Conservation (phyloP, 2,113 vertebrate genomes). For the Istiophorus platypterus region DNA sequence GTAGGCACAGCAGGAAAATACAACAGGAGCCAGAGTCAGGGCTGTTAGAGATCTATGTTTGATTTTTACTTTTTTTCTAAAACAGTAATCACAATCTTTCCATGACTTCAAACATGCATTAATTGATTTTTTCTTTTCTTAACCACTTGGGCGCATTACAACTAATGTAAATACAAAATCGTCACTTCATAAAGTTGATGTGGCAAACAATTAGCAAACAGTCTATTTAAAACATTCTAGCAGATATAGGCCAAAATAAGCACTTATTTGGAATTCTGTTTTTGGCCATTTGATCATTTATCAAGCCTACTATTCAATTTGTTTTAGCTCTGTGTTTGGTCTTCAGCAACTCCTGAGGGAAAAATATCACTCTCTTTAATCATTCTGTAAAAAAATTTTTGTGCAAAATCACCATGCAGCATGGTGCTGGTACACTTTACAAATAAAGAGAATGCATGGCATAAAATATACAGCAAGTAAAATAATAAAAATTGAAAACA, state of each 20-base stretch:
- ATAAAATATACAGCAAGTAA: too few relatives aligned
- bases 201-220: neutral
- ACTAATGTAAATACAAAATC: neutral
- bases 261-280: neutral
- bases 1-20: neutral
- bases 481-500: too few relatives aligned
- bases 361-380: neutral
- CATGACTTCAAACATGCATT: neutral
- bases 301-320: neutral
- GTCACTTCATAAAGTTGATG: neutral
- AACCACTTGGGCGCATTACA: neutral
- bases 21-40: neutral
- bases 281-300: too few relatives aligned
- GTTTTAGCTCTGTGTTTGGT: conserved; percentile 8
- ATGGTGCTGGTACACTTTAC: too few relatives aligned
- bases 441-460: too few relatives aligned
- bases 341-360: neutral
- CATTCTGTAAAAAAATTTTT: too few relatives aligned
- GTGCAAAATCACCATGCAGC: too few relatives aligned
- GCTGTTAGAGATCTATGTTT: neutral
- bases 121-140: neutral
- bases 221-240: neutral
- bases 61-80: neutral
- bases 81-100: neutral
- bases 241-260: neutral